phyloP scores from a whole-genome alignment of 2,797 vertebrate genomes.

The Muscicapa striata region DNA sequence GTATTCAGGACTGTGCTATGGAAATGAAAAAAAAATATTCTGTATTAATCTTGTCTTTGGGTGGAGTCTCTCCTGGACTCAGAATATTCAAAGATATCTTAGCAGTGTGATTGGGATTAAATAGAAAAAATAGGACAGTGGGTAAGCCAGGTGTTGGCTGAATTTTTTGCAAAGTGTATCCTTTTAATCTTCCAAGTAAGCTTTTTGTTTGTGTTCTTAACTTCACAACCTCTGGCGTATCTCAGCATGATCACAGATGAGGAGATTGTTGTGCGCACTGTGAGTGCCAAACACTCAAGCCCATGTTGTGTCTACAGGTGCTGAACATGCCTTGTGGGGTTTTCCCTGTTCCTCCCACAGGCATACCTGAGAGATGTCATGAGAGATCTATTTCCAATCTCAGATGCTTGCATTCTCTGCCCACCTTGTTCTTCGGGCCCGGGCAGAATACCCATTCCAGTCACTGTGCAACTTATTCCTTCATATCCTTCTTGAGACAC shows the following conservation, averaged over 20 bases:
- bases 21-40: not conserved
- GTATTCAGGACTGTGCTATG: not conserved
- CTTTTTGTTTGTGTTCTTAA: not conserved
- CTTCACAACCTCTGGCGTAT: not conserved
- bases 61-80: not conserved
- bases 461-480: not conserved
- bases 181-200: not conserved
- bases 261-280: not conserved
- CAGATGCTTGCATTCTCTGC: not conserved
- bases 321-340: not conserved
- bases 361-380: not conserved
- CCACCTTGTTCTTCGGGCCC: not conserved
- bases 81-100: not conserved
- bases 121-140: not conserved
- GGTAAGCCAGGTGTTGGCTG: not conserved
- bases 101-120: not conserved
- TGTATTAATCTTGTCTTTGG: not conserved
- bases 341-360: not conserved
- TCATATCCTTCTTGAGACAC: not conserved
- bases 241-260: not conserved
- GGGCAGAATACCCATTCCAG: not conserved
- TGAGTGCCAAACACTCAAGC: not conserved
- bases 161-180: not conserved
- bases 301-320: not conserved
- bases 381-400: not conserved